Conservation (phyloP, 2,113 vertebrate genomes). For the Cathartes aura region DNA sequence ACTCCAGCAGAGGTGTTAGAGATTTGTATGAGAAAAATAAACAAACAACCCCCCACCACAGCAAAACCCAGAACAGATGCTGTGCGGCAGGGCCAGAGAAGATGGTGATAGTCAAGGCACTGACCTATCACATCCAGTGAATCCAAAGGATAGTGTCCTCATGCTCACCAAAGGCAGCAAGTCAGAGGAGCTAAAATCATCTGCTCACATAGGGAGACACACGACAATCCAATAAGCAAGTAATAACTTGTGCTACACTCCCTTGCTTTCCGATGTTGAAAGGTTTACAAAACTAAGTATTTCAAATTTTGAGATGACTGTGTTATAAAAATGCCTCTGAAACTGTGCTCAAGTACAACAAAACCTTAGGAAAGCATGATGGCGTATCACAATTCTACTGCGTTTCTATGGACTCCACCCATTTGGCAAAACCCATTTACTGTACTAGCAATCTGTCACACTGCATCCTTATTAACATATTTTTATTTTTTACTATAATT, state of each 20-base stretch:
- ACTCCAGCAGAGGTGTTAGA: background rate
- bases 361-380: background rate
- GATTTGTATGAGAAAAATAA: background rate
- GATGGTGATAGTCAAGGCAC: background rate
- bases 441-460: fast-evolving
- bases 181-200: background rate
- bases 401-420: background rate
- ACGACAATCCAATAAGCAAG: background rate
- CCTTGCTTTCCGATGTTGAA: background rate
- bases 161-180: background rate
- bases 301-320: background rate
- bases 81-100: background rate
- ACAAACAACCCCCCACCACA: background rate
- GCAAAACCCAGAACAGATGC: background rate
- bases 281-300: background rate
- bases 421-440: background rate
- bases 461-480: background rate
- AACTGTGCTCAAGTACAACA: background rate
- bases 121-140: background rate
- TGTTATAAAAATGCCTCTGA: background rate
- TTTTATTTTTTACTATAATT: background rate
- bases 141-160: background rate
- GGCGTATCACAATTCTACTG: background rate
- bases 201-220: background rate
- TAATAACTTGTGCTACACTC: background rate